Conservation (phyloP, 2,888 invertebrate species). For the Adineta ricciae region DNA sequence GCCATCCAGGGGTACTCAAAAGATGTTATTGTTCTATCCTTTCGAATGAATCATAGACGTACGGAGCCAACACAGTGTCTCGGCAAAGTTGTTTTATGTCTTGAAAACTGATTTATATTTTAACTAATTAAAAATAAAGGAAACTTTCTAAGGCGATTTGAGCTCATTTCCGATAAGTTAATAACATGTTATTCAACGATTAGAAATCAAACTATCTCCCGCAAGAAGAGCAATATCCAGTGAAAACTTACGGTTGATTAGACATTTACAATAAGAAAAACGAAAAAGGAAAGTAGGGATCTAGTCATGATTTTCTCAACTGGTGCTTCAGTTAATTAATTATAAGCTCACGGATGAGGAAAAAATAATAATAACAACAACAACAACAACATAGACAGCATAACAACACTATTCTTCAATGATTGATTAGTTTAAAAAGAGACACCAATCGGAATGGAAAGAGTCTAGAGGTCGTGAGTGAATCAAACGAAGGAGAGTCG, state of each 20-base stretch:
- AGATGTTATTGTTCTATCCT: too few species aligned
- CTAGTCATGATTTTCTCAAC: background rate
- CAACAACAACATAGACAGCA: background rate
- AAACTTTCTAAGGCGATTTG: background rate
- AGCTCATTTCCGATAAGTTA: background rate
- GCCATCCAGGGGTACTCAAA: too few species aligned
- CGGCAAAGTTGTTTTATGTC: too few species aligned
- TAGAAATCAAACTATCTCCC: background rate
- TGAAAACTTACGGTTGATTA: background rate
- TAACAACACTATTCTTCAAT: background rate
- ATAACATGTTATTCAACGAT: background rate
- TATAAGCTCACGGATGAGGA: background rate
- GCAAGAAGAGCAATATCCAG: too few species aligned
- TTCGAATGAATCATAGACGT: too few species aligned
- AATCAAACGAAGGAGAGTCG: background rate
- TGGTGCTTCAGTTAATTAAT: background rate
- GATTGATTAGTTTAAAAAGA: background rate
- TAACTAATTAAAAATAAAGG: background rate
- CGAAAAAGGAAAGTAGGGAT: too few species aligned
- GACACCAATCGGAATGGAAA: background rate
- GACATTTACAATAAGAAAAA: too few species aligned
- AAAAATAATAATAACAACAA: background rate
- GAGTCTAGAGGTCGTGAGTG: background rate
- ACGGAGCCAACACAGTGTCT: too few species aligned
- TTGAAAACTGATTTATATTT: too few species aligned